These are phyloP conservation scores for Apodemia duryi DNA, from an alignment of 2,888 invertebrate genomes.

Conservation along the genomic window DNA sequence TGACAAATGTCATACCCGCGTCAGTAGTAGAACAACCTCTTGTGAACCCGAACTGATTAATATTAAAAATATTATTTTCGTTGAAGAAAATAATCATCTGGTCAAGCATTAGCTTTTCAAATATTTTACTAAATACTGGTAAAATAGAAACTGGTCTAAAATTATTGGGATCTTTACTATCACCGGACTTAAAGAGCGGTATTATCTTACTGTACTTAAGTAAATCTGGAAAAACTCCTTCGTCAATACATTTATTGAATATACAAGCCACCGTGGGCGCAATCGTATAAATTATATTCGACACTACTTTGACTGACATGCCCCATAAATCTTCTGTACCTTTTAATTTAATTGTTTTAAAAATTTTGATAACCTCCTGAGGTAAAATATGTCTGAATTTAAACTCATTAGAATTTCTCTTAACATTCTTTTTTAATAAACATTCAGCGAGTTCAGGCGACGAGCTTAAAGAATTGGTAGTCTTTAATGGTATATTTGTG, in stretches of 20 bases:
- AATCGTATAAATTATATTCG: background rate
- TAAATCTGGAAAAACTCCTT: background rate
- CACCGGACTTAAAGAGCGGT: background rate
- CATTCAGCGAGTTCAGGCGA: background rate
- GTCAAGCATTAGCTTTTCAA: background rate
- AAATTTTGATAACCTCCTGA: background rate
- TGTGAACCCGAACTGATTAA: too few species aligned
- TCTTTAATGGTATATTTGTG: background rate
- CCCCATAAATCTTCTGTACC: background rate
- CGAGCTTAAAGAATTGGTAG: background rate
- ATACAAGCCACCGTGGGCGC: background rate
- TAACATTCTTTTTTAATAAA: background rate
- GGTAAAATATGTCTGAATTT: background rate
- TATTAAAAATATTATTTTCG: too few species aligned
- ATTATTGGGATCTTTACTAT: background rate
- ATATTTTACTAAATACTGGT: background rate
- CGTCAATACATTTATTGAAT: constrained; percentile 1
- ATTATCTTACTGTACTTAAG: background rate
- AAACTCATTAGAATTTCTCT: background rate
- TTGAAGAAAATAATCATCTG: background rate
- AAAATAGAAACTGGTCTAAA: background rate
- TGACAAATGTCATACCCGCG: too few species aligned
- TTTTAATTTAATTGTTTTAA: background rate
- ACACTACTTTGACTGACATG: background rate
- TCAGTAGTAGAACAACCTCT: too few species aligned